phyloP scores from a whole-genome alignment of 2,888 invertebrate species.

The Icerya purchasi region DNA sequence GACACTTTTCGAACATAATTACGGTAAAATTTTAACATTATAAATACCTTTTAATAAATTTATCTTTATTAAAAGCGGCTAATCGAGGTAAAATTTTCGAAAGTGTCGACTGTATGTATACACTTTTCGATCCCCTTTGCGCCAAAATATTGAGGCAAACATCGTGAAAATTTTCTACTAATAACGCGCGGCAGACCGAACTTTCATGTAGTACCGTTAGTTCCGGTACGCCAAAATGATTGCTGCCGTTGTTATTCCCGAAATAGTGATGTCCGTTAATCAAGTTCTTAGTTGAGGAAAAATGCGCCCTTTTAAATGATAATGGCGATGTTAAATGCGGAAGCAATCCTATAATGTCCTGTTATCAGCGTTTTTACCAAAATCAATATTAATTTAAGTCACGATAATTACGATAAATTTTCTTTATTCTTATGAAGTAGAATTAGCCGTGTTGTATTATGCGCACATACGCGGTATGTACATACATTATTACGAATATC shows the following conservation, averaged over 20 bases:
- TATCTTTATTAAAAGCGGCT: constrained; percentile 73
- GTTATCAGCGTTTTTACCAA: too few relatives aligned
- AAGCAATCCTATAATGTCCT: constrained; percentile 26
- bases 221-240: constrained; percentile 10
- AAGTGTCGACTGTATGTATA: constrained; percentile 67
- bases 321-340: constrained; percentile 36
- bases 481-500: too few relatives aligned
- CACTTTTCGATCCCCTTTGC: constrained; percentile 49
- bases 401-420: too few relatives aligned
- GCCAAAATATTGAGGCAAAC: constrained; percentile 59
- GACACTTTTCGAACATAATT: too few relatives aligned
- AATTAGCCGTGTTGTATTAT: too few relatives aligned
- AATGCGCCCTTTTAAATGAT: constrained; percentile 26
- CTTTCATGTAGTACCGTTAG: constrained; percentile 29
- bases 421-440: too few relatives aligned
- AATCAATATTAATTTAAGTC: too few relatives aligned
- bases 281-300: neutral
- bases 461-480: too few relatives aligned
- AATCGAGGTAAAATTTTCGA: constrained; percentile 71
- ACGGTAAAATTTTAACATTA: too few relatives aligned
- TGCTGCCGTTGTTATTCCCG: neutral
- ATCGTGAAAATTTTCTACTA: constrained; percentile 60
- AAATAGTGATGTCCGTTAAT: neutral
- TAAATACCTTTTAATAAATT: constrained; percentile 49
- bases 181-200: constrained; percentile 58